Percentiles rank a stretch among this genome's conserved stretches.
Evolutionary conservation across 2,888 invertebrate genomes (phyloP).

Genomic region (Morpho achilles): DNA sequence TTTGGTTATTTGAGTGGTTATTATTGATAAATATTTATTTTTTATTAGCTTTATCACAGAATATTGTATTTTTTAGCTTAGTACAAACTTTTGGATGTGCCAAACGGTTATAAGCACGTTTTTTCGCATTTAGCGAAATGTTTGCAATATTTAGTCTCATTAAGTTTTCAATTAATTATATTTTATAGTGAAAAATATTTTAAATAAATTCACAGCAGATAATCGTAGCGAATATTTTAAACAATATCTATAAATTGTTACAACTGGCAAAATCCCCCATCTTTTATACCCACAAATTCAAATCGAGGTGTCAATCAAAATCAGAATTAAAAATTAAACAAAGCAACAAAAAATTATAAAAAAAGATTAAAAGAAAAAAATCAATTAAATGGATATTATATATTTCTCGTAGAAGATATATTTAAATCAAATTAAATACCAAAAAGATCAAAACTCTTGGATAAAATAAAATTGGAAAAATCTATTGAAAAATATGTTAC

Average conservation of each 20-base stretch:
- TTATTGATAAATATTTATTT: conserved; percentile 57
- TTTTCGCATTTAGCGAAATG: conserved; percentile 64
- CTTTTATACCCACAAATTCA: background rate
- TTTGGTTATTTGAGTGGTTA: conserved; percentile 55
- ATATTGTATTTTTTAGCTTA: conserved; percentile 68
- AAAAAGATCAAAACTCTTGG: no score
- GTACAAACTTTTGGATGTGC: conserved; percentile 73
- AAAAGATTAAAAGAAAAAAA: no score
- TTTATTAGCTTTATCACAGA: conserved; percentile 63
- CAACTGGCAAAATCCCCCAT: background rate
- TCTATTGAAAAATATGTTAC: no score
- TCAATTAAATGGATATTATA: no score
- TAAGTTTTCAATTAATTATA: conserved; percentile 50
- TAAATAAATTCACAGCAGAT: conserved; percentile 2
- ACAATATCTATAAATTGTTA: background rate
- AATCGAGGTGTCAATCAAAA: no score
- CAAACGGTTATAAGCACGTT: conserved; percentile 68
- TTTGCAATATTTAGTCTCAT: conserved; percentile 56
- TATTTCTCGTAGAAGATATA: no score
- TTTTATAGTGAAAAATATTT: conserved; percentile 41
- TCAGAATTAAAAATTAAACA: no score
- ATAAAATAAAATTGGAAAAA: no score
- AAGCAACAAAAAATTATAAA: no score
- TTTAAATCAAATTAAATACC: no score
- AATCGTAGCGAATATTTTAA: background rate